phyloP scores from a whole-genome alignment of 2,888 invertebrate species.

The Branchellion lobata region DNA sequence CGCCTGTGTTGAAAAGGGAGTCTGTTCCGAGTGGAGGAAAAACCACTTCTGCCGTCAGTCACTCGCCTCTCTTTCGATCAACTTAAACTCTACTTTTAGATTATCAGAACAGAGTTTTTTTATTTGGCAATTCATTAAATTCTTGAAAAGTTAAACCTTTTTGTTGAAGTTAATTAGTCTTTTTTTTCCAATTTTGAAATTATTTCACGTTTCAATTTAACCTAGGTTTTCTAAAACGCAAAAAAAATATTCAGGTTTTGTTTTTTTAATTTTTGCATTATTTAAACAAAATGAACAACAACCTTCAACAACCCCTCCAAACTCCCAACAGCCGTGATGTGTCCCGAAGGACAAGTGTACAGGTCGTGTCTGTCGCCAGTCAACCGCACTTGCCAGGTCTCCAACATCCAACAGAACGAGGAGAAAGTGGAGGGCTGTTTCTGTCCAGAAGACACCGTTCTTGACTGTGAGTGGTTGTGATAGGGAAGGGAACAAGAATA shows the following conservation, averaged over 20 bases:
- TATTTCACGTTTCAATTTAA: no score
- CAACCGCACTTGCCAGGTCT: slow-evolving; percentile 47
- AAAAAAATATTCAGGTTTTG: no score
- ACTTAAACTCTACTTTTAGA: no score
- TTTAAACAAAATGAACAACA: no score
- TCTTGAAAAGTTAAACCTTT: background rate
- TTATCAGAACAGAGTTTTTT: no score
- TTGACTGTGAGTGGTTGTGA: slow-evolving; percentile 40
- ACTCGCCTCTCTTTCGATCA: background rate
- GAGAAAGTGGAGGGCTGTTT: slow-evolving; percentile 49
- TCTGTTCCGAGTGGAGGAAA: slow-evolving; percentile 35
- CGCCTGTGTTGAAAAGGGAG: slow-evolving; percentile 33
- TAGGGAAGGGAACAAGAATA: no score
- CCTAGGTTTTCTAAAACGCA: no score
- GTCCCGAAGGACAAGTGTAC: slow-evolving; percentile 50
- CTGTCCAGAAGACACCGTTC: slow-evolving; percentile 47
- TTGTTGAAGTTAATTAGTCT: background rate
- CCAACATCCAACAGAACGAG: slow-evolving; percentile 28
- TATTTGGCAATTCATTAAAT: background rate
- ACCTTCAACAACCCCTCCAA: no score
- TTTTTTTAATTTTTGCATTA: no score
- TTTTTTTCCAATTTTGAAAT: background rate
- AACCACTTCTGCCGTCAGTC: slow-evolving; percentile 41
- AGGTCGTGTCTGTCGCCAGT: slow-evolving; percentile 43
- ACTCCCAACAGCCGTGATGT: slow-evolving; percentile 48